Conservation (phyloP, 2,797 vertebrate species). For the Dipus sagitta region DNA sequence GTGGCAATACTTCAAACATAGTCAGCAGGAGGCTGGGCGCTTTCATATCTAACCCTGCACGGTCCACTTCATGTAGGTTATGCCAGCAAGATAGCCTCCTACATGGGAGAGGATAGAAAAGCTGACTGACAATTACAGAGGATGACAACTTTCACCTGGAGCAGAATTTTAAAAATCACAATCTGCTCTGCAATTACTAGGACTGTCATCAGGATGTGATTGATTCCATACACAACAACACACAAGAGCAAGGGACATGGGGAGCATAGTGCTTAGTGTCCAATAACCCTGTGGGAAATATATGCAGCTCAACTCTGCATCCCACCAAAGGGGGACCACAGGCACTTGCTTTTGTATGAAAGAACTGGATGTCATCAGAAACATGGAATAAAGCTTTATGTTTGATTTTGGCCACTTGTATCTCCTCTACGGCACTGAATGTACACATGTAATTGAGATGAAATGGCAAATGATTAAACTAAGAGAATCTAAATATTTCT, state of each 20-base stretch:
- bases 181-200: constrained; percentile 31
- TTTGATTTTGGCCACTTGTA: not conserved
- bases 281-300: not conserved
- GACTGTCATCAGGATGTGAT: constrained; percentile 30
- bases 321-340: not conserved
- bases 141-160: constrained; percentile 9
- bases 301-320: not conserved
- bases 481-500: not conserved
- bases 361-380: not conserved
- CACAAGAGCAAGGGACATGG: not conserved
- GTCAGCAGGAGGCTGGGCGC: constrained; percentile 59
- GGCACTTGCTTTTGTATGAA: not conserved
- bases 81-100: constrained; percentile 43
- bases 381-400: not conserved
- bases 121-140: constrained; percentile 26
- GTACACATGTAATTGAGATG: not conserved
- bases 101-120: not conserved
- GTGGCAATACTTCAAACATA: constrained; percentile 71
- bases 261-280: not conserved
- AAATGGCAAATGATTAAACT: not conserved
- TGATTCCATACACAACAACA: constrained; percentile 21
- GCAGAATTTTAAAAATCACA: constrained; percentile 32
- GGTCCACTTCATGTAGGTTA: constrained; percentile 61
- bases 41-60: constrained; percentile 69
- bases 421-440: not conserved